phyloP scores from a whole-genome alignment of 2,113 vertebrate species.

The Menura novaehollandiae region DNA sequence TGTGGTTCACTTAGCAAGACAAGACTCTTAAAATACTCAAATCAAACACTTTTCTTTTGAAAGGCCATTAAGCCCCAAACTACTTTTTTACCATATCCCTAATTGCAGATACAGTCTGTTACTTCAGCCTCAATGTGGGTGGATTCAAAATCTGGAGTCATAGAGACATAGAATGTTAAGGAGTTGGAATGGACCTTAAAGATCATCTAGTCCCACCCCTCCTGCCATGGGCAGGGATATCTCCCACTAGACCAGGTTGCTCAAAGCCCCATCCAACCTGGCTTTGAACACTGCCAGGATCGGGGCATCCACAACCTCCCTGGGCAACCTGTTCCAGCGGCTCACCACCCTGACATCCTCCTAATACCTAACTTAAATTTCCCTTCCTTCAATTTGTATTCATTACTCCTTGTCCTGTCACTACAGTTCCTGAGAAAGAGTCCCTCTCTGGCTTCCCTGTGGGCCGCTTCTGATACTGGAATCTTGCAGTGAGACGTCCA shows the following conservation, averaged over 20 bases:
- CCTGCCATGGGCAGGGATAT: neutral
- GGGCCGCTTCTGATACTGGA: neutral
- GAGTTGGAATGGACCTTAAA: neutral
- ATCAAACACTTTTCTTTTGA: neutral
- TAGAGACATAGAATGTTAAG: neutral
- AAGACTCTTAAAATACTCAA: neutral
- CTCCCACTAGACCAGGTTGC: neutral
- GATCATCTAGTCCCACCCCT: neutral
- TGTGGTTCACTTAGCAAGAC: neutral
- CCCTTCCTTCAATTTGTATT: neutral
- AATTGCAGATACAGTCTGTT: neutral
- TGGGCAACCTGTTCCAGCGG: no score
- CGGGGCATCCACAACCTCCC: no score
- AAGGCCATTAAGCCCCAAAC: neutral
- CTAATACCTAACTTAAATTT: neutral
- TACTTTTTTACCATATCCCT: neutral
- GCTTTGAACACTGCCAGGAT: neutral
- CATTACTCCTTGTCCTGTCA: neutral
- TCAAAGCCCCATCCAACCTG: neutral
- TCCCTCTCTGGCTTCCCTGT: neutral
- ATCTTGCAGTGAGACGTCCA: neutral
- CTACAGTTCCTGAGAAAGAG: neutral
- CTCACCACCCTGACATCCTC: neutral
- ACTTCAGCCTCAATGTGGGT: accelerated
- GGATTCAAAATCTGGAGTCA: neutral